Percentiles rank a stretch among this genome's conserved stretches.
Conservation (phyloP, 2,113 vertebrate species). For the Xenopus tropicalis region UCB_Xtro_10.0 CM004445.2:17966001-17966500, state of each 20-base stretch:
- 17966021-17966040: too few relatives aligned
- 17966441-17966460: constrained; percentile 7
- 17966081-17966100: too few relatives aligned
- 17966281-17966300: constrained; percentile 6
- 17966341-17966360: neutral
- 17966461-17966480: neutral
- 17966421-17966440: constrained; percentile 26
- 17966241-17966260: neutral
- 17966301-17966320: constrained; percentile 12
- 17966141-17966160: too few relatives aligned
- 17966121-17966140: too few relatives aligned
- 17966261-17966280: neutral
- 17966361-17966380: neutral
- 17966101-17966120: too few relatives aligned
- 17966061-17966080: too few relatives aligned
- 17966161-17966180: too few relatives aligned
- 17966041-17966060: too few relatives aligned
- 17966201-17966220: too few relatives aligned
- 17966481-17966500: constrained; percentile 35
- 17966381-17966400: constrained; percentile 2
- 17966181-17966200: too few relatives aligned
- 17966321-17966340: neutral
- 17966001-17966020: too few relatives aligned
- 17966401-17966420: constrained; percentile 20
- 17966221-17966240: too few relatives aligned